Evolutionary conservation across 2,113 vertebrate species (phyloP), one percentile per base, ranked within the genome.

Genomic region (Cairina moschata): DNA sequence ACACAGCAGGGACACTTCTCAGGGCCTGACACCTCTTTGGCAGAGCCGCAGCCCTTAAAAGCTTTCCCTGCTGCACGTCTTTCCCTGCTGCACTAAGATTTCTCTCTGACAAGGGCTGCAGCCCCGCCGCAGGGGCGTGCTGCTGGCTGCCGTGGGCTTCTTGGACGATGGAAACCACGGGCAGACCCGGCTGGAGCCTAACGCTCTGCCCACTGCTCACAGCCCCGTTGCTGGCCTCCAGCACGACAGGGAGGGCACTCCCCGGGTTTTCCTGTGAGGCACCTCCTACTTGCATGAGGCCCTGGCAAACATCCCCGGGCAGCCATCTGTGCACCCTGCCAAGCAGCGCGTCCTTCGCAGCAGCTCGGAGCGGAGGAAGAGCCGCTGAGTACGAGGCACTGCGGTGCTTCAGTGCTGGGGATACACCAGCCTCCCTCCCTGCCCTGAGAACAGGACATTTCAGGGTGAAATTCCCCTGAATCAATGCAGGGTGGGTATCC

Each of bases 291-390:
- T 5, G 4, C 38, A 42, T 2, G 31, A 83, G 21, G 67, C 56
- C 31, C 67, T 83, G 73, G 78, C 73, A 79, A 42, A 54, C n/a
- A 13, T 31, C 50, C 31, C 29, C 1, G 0, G 79, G 82, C 72
- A 86, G 86, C 86, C 76, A 58, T 78, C 76, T 63, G 73, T 54
- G 48, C 26, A 2, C 55, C 86, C 38, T 31, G 67, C 67, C 78
- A 55, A 22, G 8, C 1, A 48, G 42, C 0, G 1, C 11, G 21
- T 59, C 15, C 46, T 40, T 40, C 0, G 0, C 38, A 15, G 55
- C 23, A 40, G 77, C 72, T 86, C 3, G 0, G 62, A 18, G 67
- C 1, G 0, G 56, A 82, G 66, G n/a, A 63, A 56, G 36, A 74
- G 67, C 31, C 9, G 3, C 60, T 0, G 2, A 23, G 15, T 2